Evolutionary conservation across 2,888 invertebrate species (phyloP).

Genomic region (Hypomecis punctinalis): DNA sequence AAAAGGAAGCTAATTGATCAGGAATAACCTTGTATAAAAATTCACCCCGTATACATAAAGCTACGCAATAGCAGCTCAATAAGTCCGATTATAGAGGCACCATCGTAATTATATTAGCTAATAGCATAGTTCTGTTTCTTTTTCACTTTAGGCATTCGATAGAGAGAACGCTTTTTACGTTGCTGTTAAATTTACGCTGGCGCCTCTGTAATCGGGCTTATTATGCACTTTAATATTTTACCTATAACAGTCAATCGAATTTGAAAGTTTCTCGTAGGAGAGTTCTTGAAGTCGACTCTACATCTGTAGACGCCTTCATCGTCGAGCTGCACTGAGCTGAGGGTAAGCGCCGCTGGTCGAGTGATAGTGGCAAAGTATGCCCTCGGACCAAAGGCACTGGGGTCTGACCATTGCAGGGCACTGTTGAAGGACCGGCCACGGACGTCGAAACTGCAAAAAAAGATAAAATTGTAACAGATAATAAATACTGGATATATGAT

Average conservation of each 20-base stretch:
- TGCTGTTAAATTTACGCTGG: too few relatives aligned
- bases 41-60: too few relatives aligned
- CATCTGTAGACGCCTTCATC: slow-evolving; percentile 95
- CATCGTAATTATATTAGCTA: too few relatives aligned
- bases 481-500: not conserved
- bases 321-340: slow-evolving; percentile 93
- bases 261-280: slow-evolving; percentile 94
- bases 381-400: slow-evolving; percentile 92
- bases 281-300: slow-evolving; percentile 95
- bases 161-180: too few relatives aligned
- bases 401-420: slow-evolving; percentile 93
- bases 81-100: too few relatives aligned
- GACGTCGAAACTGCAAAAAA: slow-evolving; percentile 91
- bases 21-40: too few relatives aligned
- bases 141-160: too few relatives aligned
- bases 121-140: too few relatives aligned
- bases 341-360: slow-evolving; percentile 91
- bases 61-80: too few relatives aligned
- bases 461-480: not conserved
- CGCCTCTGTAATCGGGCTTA: too few relatives aligned
- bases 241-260: slow-evolving; percentile 96
- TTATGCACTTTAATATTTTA: slow-evolving; percentile 76
- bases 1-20: too few relatives aligned
- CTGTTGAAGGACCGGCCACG: slow-evolving; percentile 92
- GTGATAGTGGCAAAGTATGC: slow-evolving; percentile 94